Base-by-base conservation (phyloP, 1,140 invertebrate genomes). In the Leucophenga varia region DNA sequence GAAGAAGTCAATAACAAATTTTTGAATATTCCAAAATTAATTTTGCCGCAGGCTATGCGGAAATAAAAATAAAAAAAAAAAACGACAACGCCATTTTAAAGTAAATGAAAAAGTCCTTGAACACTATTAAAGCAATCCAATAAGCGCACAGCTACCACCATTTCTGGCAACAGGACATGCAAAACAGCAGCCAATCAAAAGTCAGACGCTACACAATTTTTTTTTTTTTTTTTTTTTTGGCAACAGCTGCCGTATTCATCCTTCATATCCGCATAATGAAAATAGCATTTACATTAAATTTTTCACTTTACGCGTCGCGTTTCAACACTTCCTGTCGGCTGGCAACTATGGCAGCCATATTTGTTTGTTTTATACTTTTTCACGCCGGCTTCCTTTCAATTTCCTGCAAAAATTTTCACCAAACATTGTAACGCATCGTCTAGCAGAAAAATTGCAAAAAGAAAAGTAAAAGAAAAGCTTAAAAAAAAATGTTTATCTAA, bases 271-370 rank as follows among this genome's bases (percentile, higher is more conserved):
- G n/a, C n/a, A n/a, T n/a, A n/a, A n/a, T n/a, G n/a, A n/a, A n/a
- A n/a, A n/a, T n/a, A n/a, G n/a, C n/a, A n/a, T n/a, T n/a, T n/a
- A n/a, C n/a, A n/a, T n/a, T n/a, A n/a, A n/a, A n/a, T n/a, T n/a
- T n/a, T n/a, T n/a, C n/a, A n/a, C n/a, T n/a, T n/a, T n/a, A n/a
- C n/a, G n/a, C n/a, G n/a, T n/a, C n/a, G n/a, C n/a, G n/a, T n/a
- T n/a, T n/a, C n/a, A n/a, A n/a, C n/a, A n/a, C n/a, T n/a, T n/a
- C n/a, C n/a, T n/a, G n/a, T n/a, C n/a, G n/a, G n/a, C n/a, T n/a
- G n/a, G n/a, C n/a, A n/a, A n/a, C n/a, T n/a, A n/a, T 59, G 43
- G 59, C 47, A 39, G 64, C 56, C 63, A 67, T 67, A 68, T 68
- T 67, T 68, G 63, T 53, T 63, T 59, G 59, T 63, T 45, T 25